Evolutionary conservation across 2,797 vertebrate genomes (phyloP), one percentile per base, ranked within the genome.

Genomic region (Clamator glandarius): DNA sequence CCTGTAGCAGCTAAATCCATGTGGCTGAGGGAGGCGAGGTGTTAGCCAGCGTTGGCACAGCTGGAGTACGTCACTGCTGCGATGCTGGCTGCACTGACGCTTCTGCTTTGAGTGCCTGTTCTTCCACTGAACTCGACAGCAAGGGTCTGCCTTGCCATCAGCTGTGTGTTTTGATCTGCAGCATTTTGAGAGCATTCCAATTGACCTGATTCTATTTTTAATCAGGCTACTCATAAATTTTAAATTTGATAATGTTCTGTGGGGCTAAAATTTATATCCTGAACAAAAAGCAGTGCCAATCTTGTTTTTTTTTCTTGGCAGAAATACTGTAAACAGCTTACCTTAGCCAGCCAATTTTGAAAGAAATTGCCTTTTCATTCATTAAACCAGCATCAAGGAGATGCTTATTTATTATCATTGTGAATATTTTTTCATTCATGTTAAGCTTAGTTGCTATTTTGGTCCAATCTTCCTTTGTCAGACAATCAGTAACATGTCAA

Each of bases 201-300:
- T 58, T 92, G 88, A 69, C 84, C 68, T 29, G 15, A 14, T 48
- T 90, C 89, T 93, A 69, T 63, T 96, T 93, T 84, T 91, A 91
- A 94, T 92, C 84, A 54, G n/a, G 18, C 84, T 76, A 79, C 91
- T 94, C 59, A 66, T 57, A 84, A 52, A 57, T 90, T 84, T 93
- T 91, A 42, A 58, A 78, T 67, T 41, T 94, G 41, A 87, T 87
- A 69, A 68, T 25, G 15, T 72, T 94, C 42, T 0, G 0, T 2
- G 5, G 62, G 85, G 78, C 72, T 63, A 28, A 76, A 92, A 72
- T 91, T 93, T 87, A 62, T 87, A 58, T 41, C 46, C 90, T 8
- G 13, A 81, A 84, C 50, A 55, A 78, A 86, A 91, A 33, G 55
- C 83, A 70, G 28, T 6, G 46, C 63, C 82, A 62, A 62, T 72